Evolutionary conservation across 2,113 vertebrate species (phyloP), one percentile per base, ranked within the genome.

Genomic region (Semicossyphus pulcher): DNA sequence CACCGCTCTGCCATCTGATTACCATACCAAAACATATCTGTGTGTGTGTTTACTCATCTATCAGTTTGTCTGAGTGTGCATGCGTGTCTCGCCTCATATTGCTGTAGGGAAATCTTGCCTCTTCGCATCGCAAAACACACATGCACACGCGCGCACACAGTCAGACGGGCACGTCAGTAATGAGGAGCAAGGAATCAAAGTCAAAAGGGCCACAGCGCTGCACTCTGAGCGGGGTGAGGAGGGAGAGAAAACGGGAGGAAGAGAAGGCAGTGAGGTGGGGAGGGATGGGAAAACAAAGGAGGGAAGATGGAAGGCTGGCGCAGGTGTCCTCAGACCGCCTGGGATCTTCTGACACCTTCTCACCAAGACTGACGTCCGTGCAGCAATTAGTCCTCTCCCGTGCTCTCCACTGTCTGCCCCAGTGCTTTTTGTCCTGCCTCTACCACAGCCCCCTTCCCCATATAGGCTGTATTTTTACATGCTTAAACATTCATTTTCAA

Each of bases 171-270:
- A 86, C 68, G 72, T 89, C 88, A 80, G 88, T 93, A 93, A 93
- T 92, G 89, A 92, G 89, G 81, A 85, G 86, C 61, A 21, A 76
- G 84, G 75, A 87, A 89, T 92, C 87, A 90, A 90, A 91, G 90
- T 86, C 85, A 83, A 81, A 88, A 87, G 87, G 83, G 81, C 82
- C 84, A 76, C 76, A 81, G 81, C 44, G 37, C 60, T 76, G 84
- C 72, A 75, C 89, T 88, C 60, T 76, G 80, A 84, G 82, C 21
- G 2, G 64, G 70, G 74, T 62, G 72, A 80, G 65, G 57, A 80
- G 72, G 49, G 60, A 70, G 62, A 58, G 78, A 62, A 67, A 60
- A 78, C 23, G 65, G 72, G 61, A 80, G 84, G 79, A 80, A 49
- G 78, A 81, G 68, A 71, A 78, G 80, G 71, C 61, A 72, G 67